Conservation (phyloP, 2,113 vertebrate species). For the Oncorhynchus masou region DNA sequence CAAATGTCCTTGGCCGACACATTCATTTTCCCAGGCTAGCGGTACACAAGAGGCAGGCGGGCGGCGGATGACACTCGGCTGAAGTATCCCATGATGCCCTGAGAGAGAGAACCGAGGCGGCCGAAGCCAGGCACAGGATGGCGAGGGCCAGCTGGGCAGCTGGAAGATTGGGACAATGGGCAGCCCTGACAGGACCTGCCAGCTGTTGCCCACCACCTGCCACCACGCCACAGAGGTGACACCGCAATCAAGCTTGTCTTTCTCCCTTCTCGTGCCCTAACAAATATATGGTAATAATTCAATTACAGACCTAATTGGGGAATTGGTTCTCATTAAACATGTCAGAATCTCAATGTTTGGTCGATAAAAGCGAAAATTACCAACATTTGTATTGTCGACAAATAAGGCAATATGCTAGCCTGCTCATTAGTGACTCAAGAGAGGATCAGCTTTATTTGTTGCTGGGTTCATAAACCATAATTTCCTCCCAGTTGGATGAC, state of each 20-base stretch:
- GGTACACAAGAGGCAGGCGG: no score
- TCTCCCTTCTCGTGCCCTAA: slow-evolving; percentile 36
- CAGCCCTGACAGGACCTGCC: slow-evolving; percentile 22
- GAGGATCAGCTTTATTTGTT: not conserved
- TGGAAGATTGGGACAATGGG: slow-evolving; percentile 40
- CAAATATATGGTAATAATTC: slow-evolving; percentile 49
- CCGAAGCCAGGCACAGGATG: not conserved
- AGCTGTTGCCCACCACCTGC: slow-evolving; percentile 66
- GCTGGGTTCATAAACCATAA: not conserved
- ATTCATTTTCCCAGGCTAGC: not conserved
- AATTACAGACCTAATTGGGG: slow-evolving; percentile 41
- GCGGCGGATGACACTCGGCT: not conserved
- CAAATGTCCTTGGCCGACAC: not conserved
- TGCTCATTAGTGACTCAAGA: not conserved
- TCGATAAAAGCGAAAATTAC: not conserved
- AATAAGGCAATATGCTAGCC: not conserved
- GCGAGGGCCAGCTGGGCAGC: slow-evolving; percentile 9
- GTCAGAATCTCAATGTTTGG: no score
- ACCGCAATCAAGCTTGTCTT: slow-evolving; percentile 11
- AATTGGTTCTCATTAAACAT: not conserved
- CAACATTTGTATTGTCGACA: not conserved
- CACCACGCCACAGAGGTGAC: slow-evolving; percentile 36
- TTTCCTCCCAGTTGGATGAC: not conserved
- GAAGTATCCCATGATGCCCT: not conserved
- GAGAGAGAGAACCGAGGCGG: not conserved